A percentile compares a stretch with the other conserved stretches of the same genome.
These are phyloP conservation scores for Sphaeridia pumilis DNA, from an alignment of 2,888 invertebrate genomes.

Conservation along the genomic window DNA sequence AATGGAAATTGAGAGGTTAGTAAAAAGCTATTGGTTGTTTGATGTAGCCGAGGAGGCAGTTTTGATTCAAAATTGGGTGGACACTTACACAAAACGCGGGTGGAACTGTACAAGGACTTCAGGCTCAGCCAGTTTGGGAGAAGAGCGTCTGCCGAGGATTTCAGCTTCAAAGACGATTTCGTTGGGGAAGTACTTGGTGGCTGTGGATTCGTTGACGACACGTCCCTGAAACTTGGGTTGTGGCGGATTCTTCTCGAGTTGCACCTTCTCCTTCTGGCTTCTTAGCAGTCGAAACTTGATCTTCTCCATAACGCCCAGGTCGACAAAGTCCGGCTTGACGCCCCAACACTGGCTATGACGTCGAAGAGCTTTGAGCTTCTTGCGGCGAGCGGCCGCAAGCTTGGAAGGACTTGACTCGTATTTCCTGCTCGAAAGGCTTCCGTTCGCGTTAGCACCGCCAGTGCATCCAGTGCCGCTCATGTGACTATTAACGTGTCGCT, in stretches of 20 bases:
- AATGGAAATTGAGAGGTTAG: background rate
- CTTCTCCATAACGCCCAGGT: slow-evolving; percentile 83
- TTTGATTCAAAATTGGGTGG: too few species aligned
- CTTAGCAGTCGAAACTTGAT: slow-evolving; percentile 65
- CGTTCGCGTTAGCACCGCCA: slow-evolving; percentile 42
- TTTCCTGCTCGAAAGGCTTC: slow-evolving; percentile 51
- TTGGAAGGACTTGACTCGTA: slow-evolving; percentile 62
- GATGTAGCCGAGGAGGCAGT: too few species aligned
- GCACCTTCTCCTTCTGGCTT: too few species aligned
- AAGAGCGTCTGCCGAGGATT: too few species aligned
- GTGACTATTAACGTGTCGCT: slow-evolving; percentile 87
- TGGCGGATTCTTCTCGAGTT: too few species aligned
- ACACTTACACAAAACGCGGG: slow-evolving; percentile 72
- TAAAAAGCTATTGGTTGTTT: background rate
- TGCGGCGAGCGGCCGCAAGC: slow-evolving; percentile 65
- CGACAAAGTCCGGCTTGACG: slow-evolving; percentile 77
- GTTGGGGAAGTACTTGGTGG: background rate
- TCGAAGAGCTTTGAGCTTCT: slow-evolving; percentile 62
- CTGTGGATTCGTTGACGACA: background rate
- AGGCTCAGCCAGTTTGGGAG: too few species aligned
- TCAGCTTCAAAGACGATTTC: too few species aligned
- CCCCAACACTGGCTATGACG: slow-evolving; percentile 75
- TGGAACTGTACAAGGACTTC: slow-evolving; percentile 71
- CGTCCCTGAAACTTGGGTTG: background rate
- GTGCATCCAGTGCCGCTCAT: slow-evolving; percentile 50